phyloP scores from a whole-genome alignment of 2,888 invertebrate genomes.

The Drosophila kuntzei region DNA sequence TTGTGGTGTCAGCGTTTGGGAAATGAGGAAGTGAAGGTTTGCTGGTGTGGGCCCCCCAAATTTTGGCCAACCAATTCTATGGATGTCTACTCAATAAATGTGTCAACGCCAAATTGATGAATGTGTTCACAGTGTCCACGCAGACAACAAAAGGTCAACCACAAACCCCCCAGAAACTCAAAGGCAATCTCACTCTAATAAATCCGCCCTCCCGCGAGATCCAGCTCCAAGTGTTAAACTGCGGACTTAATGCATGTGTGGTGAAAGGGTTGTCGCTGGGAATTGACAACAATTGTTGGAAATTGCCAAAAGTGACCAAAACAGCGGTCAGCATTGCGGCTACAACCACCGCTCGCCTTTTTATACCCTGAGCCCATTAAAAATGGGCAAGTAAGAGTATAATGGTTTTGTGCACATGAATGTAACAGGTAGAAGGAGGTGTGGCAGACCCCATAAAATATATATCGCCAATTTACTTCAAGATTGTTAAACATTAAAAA shows the following conservation, averaged over 20 bases:
- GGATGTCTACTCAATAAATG: constrained; percentile 64
- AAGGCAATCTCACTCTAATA: not conserved
- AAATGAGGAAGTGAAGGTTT: not conserved
- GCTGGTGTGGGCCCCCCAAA: constrained; percentile 27
- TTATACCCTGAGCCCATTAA: not conserved
- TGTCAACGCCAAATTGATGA: constrained; percentile 77
- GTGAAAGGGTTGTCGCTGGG: constrained; percentile 48
- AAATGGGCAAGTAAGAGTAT: not conserved
- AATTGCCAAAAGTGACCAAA: constrained; percentile 82
- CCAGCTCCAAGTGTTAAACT: constrained; percentile 10
- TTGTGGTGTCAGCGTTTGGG: not conserved
- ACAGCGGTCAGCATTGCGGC: constrained; percentile 67
- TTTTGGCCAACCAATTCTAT: constrained; percentile 59
- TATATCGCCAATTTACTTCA: too few species aligned
- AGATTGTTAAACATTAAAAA: too few species aligned
- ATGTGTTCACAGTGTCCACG: constrained; percentile 32
- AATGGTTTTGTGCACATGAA: not conserved
- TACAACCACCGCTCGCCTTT: constrained; percentile 20
- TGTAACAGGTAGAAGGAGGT: not conserved
- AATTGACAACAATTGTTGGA: constrained; percentile 71
- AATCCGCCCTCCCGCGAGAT: not conserved
- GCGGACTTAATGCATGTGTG: constrained; percentile 38
- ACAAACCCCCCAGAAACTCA: constrained; percentile 7
- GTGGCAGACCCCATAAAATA: too few species aligned
- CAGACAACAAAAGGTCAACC: constrained; percentile 53